Evolutionary conservation across 2,888 invertebrate species (phyloP).

Genomic region (Tipula unca): DNA sequence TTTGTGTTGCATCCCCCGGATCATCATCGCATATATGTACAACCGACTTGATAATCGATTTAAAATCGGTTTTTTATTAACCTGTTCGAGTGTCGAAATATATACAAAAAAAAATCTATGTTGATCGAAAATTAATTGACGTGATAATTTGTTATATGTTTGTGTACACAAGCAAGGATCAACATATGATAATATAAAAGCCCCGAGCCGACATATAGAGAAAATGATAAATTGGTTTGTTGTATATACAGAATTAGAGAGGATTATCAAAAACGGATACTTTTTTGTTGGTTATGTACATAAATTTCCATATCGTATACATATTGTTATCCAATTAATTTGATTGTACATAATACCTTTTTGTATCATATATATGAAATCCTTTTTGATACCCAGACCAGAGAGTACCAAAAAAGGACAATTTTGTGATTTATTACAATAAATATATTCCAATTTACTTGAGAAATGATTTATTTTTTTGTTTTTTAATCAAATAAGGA

Average conservation of each 20-base stretch:
- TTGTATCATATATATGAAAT: not conserved
- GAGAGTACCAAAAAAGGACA: not conserved
- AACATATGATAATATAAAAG: not conserved
- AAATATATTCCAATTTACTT: not conserved
- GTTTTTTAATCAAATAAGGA: not conserved
- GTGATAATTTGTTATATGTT: not conserved
- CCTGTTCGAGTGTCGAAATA: not conserved
- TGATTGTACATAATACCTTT: not conserved
- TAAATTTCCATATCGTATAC: not conserved
- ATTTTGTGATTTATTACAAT: not conserved
- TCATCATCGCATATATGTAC: not conserved
- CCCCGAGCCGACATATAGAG: not conserved
- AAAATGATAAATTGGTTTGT: not conserved
- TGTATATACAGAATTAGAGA: not conserved
- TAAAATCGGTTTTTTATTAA: not conserved
- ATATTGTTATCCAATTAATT: conserved; percentile 14
- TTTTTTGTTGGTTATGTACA: not conserved
- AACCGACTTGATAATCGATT: not conserved
- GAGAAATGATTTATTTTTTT: not conserved
- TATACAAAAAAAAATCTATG: not conserved
- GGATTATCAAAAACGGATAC: not conserved
- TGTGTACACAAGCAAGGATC: not conserved
- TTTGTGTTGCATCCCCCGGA: not conserved
- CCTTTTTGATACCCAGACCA: not conserved
- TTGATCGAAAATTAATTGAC: conserved; percentile 8